Evolutionary conservation across 23 tunicate species (phyloP), one percentile per base, ranked within the genome.

Genomic region (Trididemnum nubilum): DNA sequence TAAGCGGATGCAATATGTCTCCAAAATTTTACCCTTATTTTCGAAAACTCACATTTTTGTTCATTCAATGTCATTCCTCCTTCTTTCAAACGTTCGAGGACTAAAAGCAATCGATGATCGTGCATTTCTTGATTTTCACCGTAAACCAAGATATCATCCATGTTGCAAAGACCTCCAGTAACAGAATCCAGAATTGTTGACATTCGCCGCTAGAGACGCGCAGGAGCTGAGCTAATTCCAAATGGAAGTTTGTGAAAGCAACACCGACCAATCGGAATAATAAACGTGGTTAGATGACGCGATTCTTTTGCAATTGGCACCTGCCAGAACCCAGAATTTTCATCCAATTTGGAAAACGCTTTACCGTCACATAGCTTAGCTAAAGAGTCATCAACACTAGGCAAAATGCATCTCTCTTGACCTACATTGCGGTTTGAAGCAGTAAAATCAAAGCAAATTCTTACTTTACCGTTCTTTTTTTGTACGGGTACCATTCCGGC

Each of bases 271-370:
- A 12, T 3, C 2, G 82, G 36, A 3, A 36, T 28, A 2, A 78
- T 78, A 57, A 78, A 54, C 12, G 71, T 78, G 2, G 71, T 78
- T 44, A 83, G 34, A 23, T 23, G 32, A 26, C 59, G 26, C 21
- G 66, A 27, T 19, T 76, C 52, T 2, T 77, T 32, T 2, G 71
- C 50, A 2, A 76, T 18, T 1, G 78, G 81, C 9, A 83, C 57
- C 74, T 83, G 83, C 63, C 78, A 83, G 76, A 83, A 76, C 9
- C 87, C 87, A 19, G 82, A 83, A 35, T 83, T 83, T 1, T 82
- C 72, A 36, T 82, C 86, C 27, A 82, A 33, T 30, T 82, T 76
- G 2, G 82, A 76, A 51, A 75, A 74, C 1, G 35, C 54, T 76
- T 77, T 36, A 30, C 63, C 82, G 5, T 25, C 38, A 21, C 54